phyloP scores from a whole-genome alignment of 92 coral and sea anemone species.

The Micromussa lordhowensis region DNA sequence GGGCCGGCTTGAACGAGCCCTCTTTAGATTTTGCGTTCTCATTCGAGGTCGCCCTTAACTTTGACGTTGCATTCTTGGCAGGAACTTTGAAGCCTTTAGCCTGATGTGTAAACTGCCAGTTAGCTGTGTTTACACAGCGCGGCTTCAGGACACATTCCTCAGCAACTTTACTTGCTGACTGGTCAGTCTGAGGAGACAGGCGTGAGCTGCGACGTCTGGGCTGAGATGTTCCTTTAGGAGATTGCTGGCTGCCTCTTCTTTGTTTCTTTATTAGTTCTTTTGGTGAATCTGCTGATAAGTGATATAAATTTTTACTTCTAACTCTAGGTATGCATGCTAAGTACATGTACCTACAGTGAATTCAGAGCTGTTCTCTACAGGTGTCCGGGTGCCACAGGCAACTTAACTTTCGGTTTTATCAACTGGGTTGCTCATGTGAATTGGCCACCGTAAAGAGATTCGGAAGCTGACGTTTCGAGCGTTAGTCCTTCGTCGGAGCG shows the following conservation, averaged over 20 bases:
- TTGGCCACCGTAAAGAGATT: too few relatives aligned
- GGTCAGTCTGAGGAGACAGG: slow-evolving; percentile 75
- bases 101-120: slow-evolving; percentile 71
- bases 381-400: too few relatives aligned
- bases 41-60: slow-evolving; percentile 33
- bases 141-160: slow-evolving; percentile 64
- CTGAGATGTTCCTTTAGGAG: slow-evolving; percentile 57
- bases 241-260: slow-evolving; percentile 43
- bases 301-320: not conserved
- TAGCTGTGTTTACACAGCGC: slow-evolving; percentile 58
- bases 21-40: slow-evolving; percentile 44
- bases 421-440: too few relatives aligned
- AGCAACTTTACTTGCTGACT: slow-evolving; percentile 28
- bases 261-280: slow-evolving; percentile 55
- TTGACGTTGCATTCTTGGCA: slow-evolving; percentile 58
- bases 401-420: too few relatives aligned
- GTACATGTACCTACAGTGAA: too few relatives aligned
- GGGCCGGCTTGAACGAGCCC: slow-evolving; percentile 42
- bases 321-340: too few relatives aligned
- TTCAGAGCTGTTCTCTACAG: too few relatives aligned
- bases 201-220: slow-evolving; percentile 80
- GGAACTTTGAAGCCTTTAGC: slow-evolving; percentile 78
- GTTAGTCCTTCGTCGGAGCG: too few relatives aligned
- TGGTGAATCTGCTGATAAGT: slow-evolving; percentile 52
- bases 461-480: too few relatives aligned